Evolutionary conservation across 2,113 vertebrate species (phyloP), one percentile per base, ranked within the genome.

Genomic region (Ctenomys sociabilis): DNA sequence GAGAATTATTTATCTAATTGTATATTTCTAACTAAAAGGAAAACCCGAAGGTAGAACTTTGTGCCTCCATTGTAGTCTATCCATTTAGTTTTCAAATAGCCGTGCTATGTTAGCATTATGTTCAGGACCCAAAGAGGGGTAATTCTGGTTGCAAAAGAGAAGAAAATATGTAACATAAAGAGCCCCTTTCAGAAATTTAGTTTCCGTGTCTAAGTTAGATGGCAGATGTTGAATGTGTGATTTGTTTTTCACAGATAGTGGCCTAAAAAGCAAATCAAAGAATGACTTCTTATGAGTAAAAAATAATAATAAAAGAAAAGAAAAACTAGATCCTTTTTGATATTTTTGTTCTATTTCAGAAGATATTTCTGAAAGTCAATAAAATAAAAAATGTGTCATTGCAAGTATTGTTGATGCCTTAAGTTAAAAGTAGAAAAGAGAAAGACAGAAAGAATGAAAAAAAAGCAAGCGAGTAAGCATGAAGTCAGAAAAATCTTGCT

Each of bases 191-290:
- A 95, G 30, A 96, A 97, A 95, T 89, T 75, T 30, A 91, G 26
- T 3, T 78, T 72, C n/a, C n/a, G 49, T 86, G 80, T 94, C 92
- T 75, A 96, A 95, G 54, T 81, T 95, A 87, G 83, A 96, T 87
- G 35, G 30, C 85, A 91, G 49, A 95, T 94, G 92, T 87, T 94
- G 45, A 97, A 96, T 64, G 68, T 94, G 90, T 95, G 92, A 97
- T 98, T 98, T 97, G 86, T 98, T 97, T 97, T 98, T 75, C n/a
- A 57, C 59, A 85, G 90, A n/a, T 77, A 95, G 96, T 95, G 80
- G 35, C 30, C 2, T 93, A 14, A 82, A 94, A 97, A 93, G 28
- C 32, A 95, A 90, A 89, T 96, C 90, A 97, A 95, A 94, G 87
- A 97, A 93, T 82, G 4, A 88, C 80, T 96, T 96, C 17, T 54